These are phyloP conservation scores for Mormyrus hasselquistii DNA, from an alignment of 2,797 vertebrate species.

Conservation along the genomic window DNA sequence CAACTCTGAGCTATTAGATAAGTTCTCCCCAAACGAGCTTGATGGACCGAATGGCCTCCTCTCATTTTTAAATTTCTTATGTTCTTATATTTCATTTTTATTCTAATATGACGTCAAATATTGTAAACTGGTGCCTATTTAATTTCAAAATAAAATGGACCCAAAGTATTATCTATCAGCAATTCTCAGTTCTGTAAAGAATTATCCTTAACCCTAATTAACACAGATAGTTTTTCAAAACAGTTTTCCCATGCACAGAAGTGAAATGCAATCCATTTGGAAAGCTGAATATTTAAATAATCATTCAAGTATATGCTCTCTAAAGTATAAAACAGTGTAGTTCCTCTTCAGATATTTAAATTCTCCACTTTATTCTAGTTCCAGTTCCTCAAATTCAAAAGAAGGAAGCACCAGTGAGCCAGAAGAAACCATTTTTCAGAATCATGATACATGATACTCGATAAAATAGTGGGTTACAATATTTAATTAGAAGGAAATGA, in stretches of 20 bases:
- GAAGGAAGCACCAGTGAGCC: background rate
- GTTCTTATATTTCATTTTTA: background rate
- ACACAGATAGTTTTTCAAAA: background rate
- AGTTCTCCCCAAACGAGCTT: too few species aligned
- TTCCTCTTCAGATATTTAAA: background rate
- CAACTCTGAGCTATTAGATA: too few species aligned
- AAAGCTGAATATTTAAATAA: background rate
- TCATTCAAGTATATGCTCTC: background rate
- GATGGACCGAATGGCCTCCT: too few species aligned
- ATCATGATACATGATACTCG: background rate
- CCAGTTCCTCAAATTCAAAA: background rate
- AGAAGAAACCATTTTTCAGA: background rate
- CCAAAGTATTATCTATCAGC: background rate
- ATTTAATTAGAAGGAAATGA: background rate
- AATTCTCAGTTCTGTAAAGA: background rate
- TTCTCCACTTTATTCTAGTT: background rate
- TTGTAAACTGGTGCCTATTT: background rate
- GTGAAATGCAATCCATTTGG: background rate
- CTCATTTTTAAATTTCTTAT: too few species aligned
- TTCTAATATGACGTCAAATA: background rate
- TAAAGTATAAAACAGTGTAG: background rate
- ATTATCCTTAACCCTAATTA: background rate
- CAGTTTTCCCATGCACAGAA: background rate
- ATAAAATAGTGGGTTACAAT: background rate
- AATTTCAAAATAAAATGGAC: background rate